These are phyloP conservation scores for Macroglossus sobrinus DNA, from an alignment of 2,113 vertebrate species.

Conservation along the genomic window DNA sequence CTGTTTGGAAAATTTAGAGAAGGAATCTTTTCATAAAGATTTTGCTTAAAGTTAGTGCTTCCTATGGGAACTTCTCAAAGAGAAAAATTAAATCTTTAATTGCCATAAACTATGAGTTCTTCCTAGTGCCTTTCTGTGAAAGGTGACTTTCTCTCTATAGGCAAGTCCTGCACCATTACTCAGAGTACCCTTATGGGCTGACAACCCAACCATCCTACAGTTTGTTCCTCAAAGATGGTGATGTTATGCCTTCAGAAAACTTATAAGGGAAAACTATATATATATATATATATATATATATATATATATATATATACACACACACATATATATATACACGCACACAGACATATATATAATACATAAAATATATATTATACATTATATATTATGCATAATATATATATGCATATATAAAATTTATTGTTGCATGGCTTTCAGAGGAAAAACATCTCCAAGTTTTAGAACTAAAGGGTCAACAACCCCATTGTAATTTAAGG, in stretches of 20 bases:
- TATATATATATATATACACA: too few species aligned
- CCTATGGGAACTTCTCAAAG: slow-evolving; percentile 45
- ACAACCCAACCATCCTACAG: background rate
- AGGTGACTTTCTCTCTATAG: background rate
- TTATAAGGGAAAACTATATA: background rate
- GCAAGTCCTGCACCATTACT: background rate
- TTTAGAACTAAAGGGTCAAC: background rate
- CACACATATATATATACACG: too few species aligned
- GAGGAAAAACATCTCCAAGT: background rate
- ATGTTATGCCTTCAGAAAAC: background rate
- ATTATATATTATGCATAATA: too few species aligned
- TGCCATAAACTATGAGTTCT: slow-evolving; percentile 22
- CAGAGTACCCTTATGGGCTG: background rate
- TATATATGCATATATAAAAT: too few species aligned
- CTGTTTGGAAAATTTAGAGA: slow-evolving; percentile 69
- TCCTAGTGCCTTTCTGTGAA: background rate
- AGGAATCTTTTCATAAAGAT: slow-evolving; percentile 64
- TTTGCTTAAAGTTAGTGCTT: slow-evolving; percentile 46
- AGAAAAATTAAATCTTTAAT: slow-evolving; percentile 36
- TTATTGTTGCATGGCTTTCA: background rate
- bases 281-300: too few species aligned
- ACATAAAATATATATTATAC: too few species aligned
- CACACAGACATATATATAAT: too few species aligned
- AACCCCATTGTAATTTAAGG: background rate
- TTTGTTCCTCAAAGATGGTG: background rate